Percentiles rank a stretch among this genome's conserved stretches.
Conservation (phyloP, 2,888 invertebrate genomes). For the Agrotis exclamationis region DNA sequence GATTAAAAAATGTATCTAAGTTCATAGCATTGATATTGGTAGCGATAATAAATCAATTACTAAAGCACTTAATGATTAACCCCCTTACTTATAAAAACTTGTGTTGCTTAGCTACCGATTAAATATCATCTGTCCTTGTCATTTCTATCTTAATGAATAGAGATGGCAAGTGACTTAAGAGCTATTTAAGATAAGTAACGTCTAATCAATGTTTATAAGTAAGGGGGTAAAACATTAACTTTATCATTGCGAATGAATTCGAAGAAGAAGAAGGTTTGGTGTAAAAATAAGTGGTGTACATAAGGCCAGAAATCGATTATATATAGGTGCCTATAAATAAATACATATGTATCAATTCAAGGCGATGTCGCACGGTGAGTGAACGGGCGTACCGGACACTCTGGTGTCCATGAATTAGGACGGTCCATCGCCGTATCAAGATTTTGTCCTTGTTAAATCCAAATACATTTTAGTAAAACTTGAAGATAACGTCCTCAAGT, state of each 20-base stretch:
- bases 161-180: too few relatives aligned
- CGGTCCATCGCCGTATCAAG: not conserved
- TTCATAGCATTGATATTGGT: not conserved
- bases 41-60: constrained; percentile 9
- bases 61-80: constrained; percentile 20
- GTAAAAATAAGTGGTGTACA: constrained; percentile 52
- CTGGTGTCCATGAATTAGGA: constrained; percentile 59
- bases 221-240: constrained; percentile 37
- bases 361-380: constrained; percentile 84
- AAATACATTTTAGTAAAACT: not conserved
- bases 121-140: too few relatives aligned
- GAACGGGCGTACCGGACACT: constrained; percentile 75
- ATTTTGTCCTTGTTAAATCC: not conserved
- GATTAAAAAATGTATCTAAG: too few relatives aligned
- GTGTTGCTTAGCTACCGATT: too few relatives aligned
- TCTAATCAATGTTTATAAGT: too few relatives aligned
- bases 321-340: constrained; percentile 62
- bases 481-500: not conserved
- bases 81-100: too few relatives aligned
- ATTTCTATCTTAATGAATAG: too few relatives aligned
- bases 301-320: constrained; percentile 53
- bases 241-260: constrained; percentile 36
- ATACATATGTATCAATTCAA: constrained; percentile 72
- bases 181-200: too few relatives aligned
- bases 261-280: constrained; percentile 30